Base-by-base conservation (phyloP, 2,113 vertebrate genomes). In the Nesoenas mayeri region DNA sequence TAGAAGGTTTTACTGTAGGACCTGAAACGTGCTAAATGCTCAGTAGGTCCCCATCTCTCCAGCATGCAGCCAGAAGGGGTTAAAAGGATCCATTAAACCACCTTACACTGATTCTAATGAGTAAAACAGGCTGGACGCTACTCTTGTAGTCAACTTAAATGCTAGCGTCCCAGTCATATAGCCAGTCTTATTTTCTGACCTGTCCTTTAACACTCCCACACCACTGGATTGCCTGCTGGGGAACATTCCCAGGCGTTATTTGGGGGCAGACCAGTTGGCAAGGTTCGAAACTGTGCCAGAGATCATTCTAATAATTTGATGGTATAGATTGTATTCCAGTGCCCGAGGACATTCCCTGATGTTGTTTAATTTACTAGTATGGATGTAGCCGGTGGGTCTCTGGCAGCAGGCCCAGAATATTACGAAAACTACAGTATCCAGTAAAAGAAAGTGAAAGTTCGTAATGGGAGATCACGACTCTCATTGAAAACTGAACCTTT, bases 401-500 rank as follows among this genome's bases (percentile, higher is more conserved):
- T 96, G 96, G 88, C 92, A 92, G 53, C 77, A 64, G 86, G 89
- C 94, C 83, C 80, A 67, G 92, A 84, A 91, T 86, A 34, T 86
- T 74, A 89, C 71, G 60, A 91, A 93, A 95, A 89, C 60, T 78
- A 51, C 38, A 53, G 51, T 60, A 92, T 89, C 72, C 69, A 86
- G 77, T 89, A 84, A 74, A 97, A 91, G 94, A 95, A 95, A 95
- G 83, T 84, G 80, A 95, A 96, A 91, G 80, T 73, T 93, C 5
- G 0, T 66, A 42, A 32, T 3, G 70, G 64, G 79, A 53, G 56
- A 78, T 78, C 58, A n/a, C 4, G 5, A 18, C 12, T 60, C 51
- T 90, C 21, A 20, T 13, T 78, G 79, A 34, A 91, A 89, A 79
- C 15, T 6, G 42, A 70, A 22, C n/a, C 12, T 73, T 73, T 75